phyloP scores from a whole-genome alignment of 2,888 invertebrate genomes.

The Nephrotoma appendiculata region DNA sequence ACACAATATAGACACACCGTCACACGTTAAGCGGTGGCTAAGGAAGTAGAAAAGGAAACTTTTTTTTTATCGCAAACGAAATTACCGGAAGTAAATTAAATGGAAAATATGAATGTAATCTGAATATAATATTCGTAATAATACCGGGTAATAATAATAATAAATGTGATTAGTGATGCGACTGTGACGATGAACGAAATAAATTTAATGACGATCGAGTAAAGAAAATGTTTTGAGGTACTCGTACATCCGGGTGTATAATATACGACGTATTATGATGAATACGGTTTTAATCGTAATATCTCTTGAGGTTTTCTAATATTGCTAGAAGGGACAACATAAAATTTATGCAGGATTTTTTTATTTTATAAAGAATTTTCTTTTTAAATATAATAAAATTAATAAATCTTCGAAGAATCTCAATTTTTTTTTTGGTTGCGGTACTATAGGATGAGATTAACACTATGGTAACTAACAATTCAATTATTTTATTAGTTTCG shows the following conservation, averaged over 20 bases:
- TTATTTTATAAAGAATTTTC: too few relatives aligned
- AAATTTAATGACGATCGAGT: background rate
- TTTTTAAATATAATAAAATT: too few relatives aligned
- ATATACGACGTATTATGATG: too few relatives aligned
- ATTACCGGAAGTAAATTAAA: background rate
- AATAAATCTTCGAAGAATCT: too few relatives aligned
- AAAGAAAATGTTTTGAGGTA: background rate
- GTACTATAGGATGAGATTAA: too few relatives aligned
- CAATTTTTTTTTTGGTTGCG: too few relatives aligned
- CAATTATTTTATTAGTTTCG: too few relatives aligned
- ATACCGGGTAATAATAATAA: background rate
- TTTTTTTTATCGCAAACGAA: background rate
- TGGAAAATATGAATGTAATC: background rate
- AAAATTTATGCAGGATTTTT: too few relatives aligned
- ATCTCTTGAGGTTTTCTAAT: too few relatives aligned
- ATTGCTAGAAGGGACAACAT: too few relatives aligned
- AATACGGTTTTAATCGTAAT: too few relatives aligned
- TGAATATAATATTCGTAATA: background rate
- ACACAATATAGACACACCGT: background rate
- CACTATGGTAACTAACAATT: too few relatives aligned
- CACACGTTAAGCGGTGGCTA: background rate
- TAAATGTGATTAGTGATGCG: background rate
- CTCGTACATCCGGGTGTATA: background rate
- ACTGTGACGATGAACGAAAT: background rate
- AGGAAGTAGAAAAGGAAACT: background rate